These are phyloP conservation scores for Cassiopea andromeda DNA, from an alignment of 30 jellyfish, hydroid and myxozoan species.

Conservation along the genomic window DNA sequence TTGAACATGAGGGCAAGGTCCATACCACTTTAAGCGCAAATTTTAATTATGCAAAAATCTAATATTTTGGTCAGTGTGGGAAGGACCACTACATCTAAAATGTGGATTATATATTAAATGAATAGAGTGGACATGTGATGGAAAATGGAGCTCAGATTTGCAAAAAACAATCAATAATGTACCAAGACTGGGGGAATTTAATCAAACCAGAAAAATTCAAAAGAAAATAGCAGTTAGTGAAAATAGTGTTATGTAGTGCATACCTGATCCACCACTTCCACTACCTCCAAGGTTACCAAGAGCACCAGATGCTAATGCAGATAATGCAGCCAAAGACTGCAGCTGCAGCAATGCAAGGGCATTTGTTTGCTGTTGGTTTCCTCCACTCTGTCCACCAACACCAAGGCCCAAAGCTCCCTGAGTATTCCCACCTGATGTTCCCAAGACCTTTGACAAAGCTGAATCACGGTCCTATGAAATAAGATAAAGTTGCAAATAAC, in stretches of 20 bases:
- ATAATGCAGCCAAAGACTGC: slow-evolving; percentile 89
- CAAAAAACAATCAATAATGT: background rate
- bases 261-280: slow-evolving; percentile 38
- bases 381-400: background rate
- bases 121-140: background rate
- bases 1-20: no score
- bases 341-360: slow-evolving; percentile 81
- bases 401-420: slow-evolving; percentile 1
- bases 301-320: slow-evolving; percentile 85
- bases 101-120: no score
- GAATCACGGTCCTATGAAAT: slow-evolving; percentile 89
- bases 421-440: slow-evolving; percentile 44
- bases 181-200: no score
- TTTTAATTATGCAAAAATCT: no score
- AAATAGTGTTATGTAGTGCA: background rate
- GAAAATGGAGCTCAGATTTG: background rate
- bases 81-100: no score
- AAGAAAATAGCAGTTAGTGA: no score
- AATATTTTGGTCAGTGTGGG: no score
- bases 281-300: slow-evolving; percentile 62
- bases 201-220: no score
- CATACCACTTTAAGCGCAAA: no score
- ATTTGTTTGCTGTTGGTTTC: slow-evolving; percentile 56
- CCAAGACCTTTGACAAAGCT: slow-evolving; percentile 69
- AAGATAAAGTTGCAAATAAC: background rate